Conservation (phyloP, 2,113 vertebrate species). For the Syngnathus floridae region DNA sequence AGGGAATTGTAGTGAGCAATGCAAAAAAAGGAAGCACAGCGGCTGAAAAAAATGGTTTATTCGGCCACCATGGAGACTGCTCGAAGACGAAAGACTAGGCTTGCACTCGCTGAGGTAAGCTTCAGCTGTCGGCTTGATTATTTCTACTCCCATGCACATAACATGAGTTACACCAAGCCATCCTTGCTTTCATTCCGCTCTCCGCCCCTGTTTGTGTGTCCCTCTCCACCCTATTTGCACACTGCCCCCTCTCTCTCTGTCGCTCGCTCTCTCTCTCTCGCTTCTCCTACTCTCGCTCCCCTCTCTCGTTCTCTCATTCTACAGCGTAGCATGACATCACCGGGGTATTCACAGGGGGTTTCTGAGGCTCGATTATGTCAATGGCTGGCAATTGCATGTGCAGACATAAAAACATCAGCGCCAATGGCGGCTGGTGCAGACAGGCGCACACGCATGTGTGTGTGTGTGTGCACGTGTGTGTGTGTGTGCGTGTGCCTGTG, state of each 20-base stretch:
- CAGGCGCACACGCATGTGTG: too few species aligned
- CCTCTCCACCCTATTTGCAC: conserved; percentile 23
- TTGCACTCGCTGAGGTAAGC: conserved; percentile 40
- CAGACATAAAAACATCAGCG: background rate
- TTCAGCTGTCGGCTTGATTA: conserved; percentile 46
- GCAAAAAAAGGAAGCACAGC: background rate
- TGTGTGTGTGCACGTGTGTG: too few species aligned
- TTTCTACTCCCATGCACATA: conserved; percentile 30
- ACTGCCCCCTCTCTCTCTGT: conserved; percentile 14
- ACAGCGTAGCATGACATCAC: conserved; percentile 66
- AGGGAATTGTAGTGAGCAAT: conserved; percentile 3
- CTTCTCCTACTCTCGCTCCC: conserved; percentile 22
- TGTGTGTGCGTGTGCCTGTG: too few species aligned
- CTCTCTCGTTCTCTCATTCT: background rate
- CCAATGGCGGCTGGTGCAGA: conserved; percentile 19
- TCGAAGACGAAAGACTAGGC: conserved; percentile 18
- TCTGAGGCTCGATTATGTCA: conserved; percentile 44
- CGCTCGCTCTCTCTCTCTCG: conserved; percentile 47
- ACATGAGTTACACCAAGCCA: conserved; percentile 14
- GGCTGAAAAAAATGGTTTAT: conserved; percentile 33
- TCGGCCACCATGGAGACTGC: conserved; percentile 15
- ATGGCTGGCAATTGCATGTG: conserved; percentile 18
- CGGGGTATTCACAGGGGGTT: conserved; percentile 74
- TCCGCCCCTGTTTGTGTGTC: conserved; percentile 35
- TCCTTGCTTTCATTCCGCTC: conserved; percentile 28